Conservation (phyloP, 2,888 invertebrate species). For the Nephrotoma guestfalica region DNA sequence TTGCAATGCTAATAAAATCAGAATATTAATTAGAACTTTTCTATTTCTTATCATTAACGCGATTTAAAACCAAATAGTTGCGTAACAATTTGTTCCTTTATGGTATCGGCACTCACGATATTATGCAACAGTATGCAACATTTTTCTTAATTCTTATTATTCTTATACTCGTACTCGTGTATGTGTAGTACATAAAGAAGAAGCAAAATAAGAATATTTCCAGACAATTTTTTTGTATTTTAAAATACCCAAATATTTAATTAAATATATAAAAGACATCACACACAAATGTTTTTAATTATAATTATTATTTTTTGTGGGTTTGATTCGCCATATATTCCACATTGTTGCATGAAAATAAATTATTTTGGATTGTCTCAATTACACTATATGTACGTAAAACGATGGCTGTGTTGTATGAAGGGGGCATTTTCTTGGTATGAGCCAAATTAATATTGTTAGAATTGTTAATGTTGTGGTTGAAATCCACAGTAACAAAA, state of each 20-base stretch:
- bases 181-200: background rate
- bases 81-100: background rate
- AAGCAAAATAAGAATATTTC: background rate
- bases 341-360: background rate
- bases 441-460: too few species aligned
- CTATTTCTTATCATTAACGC: background rate
- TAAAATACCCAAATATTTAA: background rate
- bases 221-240: background rate
- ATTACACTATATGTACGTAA: background rate
- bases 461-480: too few species aligned
- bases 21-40: background rate
- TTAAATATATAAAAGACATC: background rate
- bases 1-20: background rate
- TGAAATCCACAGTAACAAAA: too few species aligned
- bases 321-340: background rate
- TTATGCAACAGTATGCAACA: background rate
- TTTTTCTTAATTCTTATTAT: background rate
- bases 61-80: background rate
- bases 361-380: background rate
- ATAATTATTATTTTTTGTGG: background rate
- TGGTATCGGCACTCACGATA: background rate
- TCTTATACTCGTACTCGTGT: background rate
- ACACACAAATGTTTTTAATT: background rate
- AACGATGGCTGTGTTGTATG: background rate
- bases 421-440: too few species aligned